Conservation (phyloP, 2,888 invertebrate genomes). For the Drosophila pseudotalamancana region DNA sequence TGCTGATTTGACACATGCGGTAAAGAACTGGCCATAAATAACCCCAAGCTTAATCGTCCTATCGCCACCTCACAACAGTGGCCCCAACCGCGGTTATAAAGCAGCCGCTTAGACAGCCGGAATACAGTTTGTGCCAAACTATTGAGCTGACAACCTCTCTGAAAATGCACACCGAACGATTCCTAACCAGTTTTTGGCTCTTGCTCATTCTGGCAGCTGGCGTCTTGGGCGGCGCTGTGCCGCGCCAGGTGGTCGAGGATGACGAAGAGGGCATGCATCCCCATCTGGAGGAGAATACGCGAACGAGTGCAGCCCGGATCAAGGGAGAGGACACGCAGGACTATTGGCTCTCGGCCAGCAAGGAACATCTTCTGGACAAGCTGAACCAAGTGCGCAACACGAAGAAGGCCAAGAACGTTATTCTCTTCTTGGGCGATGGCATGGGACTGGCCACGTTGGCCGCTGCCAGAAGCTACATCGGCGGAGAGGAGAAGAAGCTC, state of each 20-base stretch:
- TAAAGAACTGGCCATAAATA: constrained; percentile 46
- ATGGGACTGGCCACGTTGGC: constrained; percentile 93
- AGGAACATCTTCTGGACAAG: constrained; percentile 71
- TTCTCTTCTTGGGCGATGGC: constrained; percentile 94
- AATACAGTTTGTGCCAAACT: constrained; percentile 49
- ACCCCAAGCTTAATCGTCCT: constrained; percentile 1
- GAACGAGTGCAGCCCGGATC: not conserved
- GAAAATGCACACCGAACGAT: constrained; percentile 29
- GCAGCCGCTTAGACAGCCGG: constrained; percentile 3
- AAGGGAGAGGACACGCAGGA: constrained; percentile 55
- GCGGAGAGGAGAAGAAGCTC: constrained; percentile 89
- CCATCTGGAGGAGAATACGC: constrained; percentile 1
- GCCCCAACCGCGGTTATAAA: constrained; percentile 51
- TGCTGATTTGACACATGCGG: constrained; percentile 36
- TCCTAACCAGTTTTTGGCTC: constrained; percentile 15
- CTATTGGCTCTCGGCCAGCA: constrained; percentile 72
- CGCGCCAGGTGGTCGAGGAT: constrained; percentile 15
- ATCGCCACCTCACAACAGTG: constrained; percentile 27
- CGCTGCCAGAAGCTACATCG: constrained; percentile 90
- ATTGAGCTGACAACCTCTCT: constrained; percentile 27
- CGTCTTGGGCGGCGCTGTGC: constrained; percentile 57
- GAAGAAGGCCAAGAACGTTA: constrained; percentile 89
- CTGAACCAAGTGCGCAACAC: constrained; percentile 69
- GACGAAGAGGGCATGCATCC: constrained; percentile 74
- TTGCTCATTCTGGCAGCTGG: constrained; percentile 20